Evolutionary conservation across 2,113 vertebrate genomes (phyloP), one percentile per base, ranked within the genome.

Genomic region (Antennarius striatus): DNA sequence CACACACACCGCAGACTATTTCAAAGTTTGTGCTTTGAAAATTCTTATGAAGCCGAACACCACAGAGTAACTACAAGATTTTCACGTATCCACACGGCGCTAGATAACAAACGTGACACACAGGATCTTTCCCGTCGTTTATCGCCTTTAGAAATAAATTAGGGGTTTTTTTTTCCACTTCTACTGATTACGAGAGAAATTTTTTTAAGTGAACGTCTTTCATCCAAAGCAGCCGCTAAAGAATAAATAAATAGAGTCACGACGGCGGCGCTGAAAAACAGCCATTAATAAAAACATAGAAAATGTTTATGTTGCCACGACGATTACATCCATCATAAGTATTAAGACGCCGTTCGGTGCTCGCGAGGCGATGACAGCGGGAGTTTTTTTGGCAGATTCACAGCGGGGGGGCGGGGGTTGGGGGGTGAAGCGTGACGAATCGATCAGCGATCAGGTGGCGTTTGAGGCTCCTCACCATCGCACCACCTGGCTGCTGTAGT

Each of bases 401-500:
- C 69, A 61, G 78, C 71, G 16, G 77, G 36, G 46, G 15, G 68
- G 58, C 50, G 56, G 36, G 1, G 55, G 58, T 49, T 48, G 62
- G 56, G 68, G 63, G 61, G 56, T 53, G 56, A 81, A 79, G 82
- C 81, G 60, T 56, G 15, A 82, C 42, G 49, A 68, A 55, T 75
- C 63, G 51, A 64, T 40, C 67, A 32, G 66, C 46, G 0, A 14
- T 56, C 73, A 64, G 62, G 80, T 57, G 12, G 48, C 16, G 14
- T 50, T 13, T 39, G 17, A 10, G 22, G 22, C 63, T 69, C 77
- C 68, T 92, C 90, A 92, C 91, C 91, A 92, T 68, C 84, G 79
- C 75, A 90, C 90, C 71, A 92, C 91, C 82, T 92, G 90, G 81
- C 90, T 91, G 60, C 90, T 90, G 76, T 92, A 92, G 86, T 92